These are phyloP conservation scores for Atrichornis clamosus DNA, from an alignment of 2,113 vertebrate genomes.

Conservation along the genomic window DNA sequence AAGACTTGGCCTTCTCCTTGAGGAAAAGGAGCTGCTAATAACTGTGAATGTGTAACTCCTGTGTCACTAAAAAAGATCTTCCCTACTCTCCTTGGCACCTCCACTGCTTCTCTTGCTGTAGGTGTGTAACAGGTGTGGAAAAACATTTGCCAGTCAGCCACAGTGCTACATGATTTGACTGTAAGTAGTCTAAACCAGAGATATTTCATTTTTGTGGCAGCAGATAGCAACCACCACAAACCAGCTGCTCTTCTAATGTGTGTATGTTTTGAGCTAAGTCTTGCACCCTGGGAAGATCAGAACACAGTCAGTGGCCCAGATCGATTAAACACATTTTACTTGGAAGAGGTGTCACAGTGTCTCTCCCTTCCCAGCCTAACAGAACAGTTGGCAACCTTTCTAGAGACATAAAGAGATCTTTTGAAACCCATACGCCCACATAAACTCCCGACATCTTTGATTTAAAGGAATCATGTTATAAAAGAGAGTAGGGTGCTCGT, in stretches of 20 bases:
- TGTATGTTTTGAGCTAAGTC: background rate
- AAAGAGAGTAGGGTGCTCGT: background rate
- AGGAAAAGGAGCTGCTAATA: constrained; percentile 21
- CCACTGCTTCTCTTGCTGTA: background rate
- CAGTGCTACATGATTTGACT: background rate
- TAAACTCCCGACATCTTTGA: background rate
- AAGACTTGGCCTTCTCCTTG: background rate
- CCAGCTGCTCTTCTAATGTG: background rate
- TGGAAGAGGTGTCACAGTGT: background rate
- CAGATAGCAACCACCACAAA: background rate
- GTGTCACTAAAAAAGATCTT: background rate
- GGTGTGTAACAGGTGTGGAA: background rate
- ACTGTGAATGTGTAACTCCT: background rate
- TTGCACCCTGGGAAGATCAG: background rate
- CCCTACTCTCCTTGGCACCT: background rate
- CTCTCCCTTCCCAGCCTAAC: background rate
- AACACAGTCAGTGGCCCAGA: background rate
- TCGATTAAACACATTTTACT: background rate
- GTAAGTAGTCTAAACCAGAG: background rate
- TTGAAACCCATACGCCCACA: background rate
- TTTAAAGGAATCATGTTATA: background rate
- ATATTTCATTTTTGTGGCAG: background rate
- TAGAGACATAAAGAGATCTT: background rate
- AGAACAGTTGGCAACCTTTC: background rate
- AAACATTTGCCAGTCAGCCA: background rate